Evolutionary conservation across 2,888 invertebrate genomes (phyloP).

Genomic region (Ennomos fuscantarius): DNA sequence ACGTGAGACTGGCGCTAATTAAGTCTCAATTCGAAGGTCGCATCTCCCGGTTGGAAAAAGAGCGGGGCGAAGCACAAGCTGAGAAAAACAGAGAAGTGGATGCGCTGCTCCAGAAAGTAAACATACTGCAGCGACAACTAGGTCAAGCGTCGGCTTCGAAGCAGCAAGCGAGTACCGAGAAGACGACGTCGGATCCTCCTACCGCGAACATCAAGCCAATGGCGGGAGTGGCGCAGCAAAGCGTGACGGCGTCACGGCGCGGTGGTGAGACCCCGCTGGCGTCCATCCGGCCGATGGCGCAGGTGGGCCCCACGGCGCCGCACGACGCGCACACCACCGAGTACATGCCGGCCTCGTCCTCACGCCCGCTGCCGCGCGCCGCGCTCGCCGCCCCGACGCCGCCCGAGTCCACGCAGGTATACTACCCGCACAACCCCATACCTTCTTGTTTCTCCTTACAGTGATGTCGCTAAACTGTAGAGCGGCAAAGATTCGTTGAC

Average conservation of each 20-base stretch:
- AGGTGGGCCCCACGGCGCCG: conserved; percentile 92
- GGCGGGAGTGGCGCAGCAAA: conserved; percentile 86
- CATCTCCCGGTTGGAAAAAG: conserved; percentile 89
- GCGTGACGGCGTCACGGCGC: conserved; percentile 86
- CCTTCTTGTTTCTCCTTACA: too few species aligned
- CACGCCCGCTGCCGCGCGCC: conserved; percentile 84
- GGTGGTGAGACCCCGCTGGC: conserved; percentile 93
- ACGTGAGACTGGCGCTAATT: conserved; percentile 84
- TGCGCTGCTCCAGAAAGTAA: conserved; percentile 88
- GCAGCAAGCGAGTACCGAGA: conserved; percentile 83
- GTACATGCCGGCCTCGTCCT: conserved; percentile 94
- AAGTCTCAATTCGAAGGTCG: conserved; percentile 90
- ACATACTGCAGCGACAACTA: conserved; percentile 88
- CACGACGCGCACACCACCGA: conserved; percentile 87
- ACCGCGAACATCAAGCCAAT: conserved; percentile 98
- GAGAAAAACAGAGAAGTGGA: conserved; percentile 88
- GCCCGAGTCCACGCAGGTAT: conserved; percentile 73
- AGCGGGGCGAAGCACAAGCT: conserved; percentile 87
- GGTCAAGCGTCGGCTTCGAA: conserved; percentile 89
- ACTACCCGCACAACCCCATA: too few species aligned
- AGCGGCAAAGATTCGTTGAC: too few species aligned
- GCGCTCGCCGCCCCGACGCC: conserved; percentile 85
- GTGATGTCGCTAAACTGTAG: too few species aligned
- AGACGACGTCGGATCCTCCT: conserved; percentile 85
- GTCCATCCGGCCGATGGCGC: conserved; percentile 95